Evolutionary conservation across 2,113 vertebrate genomes (phyloP).

Genomic region (Zingel zingel): DNA sequence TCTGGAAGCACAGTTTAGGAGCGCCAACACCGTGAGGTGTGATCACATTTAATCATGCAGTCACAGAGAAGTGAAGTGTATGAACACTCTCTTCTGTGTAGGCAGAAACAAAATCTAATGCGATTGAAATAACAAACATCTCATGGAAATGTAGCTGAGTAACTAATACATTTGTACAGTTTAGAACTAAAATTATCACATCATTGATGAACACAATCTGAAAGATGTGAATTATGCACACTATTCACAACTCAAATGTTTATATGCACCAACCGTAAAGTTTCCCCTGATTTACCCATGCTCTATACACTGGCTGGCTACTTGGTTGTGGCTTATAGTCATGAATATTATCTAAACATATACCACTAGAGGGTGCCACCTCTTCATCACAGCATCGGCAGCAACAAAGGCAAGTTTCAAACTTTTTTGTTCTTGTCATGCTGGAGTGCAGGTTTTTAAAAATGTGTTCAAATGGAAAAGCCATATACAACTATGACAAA

Average conservation of each 20-base stretch:
- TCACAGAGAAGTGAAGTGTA: slow-evolving; percentile 4
- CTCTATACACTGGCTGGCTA: background rate
- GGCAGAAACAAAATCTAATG: slow-evolving; percentile 15
- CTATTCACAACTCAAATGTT: background rate
- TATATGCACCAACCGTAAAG: background rate
- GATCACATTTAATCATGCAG: slow-evolving; percentile 32
- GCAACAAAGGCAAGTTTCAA: background rate
- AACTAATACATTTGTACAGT: background rate
- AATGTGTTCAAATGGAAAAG: background rate
- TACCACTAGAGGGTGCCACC: slow-evolving; percentile 63
- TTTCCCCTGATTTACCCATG: background rate
- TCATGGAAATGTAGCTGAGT: background rate
- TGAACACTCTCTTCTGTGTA: background rate
- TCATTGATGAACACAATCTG: background rate
- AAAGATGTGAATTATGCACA: background rate
- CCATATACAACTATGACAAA: background rate
- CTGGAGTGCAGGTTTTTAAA: background rate
- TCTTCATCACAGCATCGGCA: background rate
- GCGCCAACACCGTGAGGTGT: background rate
- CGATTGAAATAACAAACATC: background rate
- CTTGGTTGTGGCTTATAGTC: background rate
- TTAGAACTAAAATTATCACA: background rate
- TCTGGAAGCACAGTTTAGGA: slow-evolving; percentile 9
- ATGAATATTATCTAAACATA: background rate
- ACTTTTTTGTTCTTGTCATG: background rate